A percentile compares a stretch with the other conserved stretches of the same genome.
Conservation (phyloP, 2,113 vertebrate genomes). For the Cavia porcellus region DNA sequence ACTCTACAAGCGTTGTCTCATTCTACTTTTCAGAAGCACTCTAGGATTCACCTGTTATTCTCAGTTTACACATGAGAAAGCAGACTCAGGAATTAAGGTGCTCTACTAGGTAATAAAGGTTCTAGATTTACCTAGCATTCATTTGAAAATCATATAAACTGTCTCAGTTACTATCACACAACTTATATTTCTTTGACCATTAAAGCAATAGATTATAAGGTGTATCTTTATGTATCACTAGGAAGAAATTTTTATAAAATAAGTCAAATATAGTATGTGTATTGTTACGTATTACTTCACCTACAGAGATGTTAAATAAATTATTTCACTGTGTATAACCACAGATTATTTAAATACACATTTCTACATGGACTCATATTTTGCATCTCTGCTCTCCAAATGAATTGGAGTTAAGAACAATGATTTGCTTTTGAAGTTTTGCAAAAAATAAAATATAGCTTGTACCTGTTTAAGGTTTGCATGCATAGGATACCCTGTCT, state of each 20-base stretch:
- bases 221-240: background rate
- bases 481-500: background rate
- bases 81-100: background rate
- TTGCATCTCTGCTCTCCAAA: too few species aligned
- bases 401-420: too few species aligned
- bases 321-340: background rate
- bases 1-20: background rate
- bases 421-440: background rate
- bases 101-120: background rate
- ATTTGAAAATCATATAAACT: background rate
- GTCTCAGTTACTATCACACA: background rate
- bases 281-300: background rate
- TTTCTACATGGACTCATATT: background rate
- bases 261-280: background rate
- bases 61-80: constrained; percentile 12
- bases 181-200: background rate
- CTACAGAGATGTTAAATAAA: background rate
- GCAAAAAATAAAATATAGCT: background rate
- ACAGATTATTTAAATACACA: background rate
- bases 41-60: background rate
- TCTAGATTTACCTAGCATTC: background rate
- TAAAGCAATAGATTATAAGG: background rate
- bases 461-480: background rate
- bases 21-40: background rate
- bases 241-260: background rate